Percentiles rank a stretch among this genome's conserved stretches.
Evolutionary conservation across 2,797 vertebrate species (phyloP).

Genomic region (Sebastes oblongus): DNA sequence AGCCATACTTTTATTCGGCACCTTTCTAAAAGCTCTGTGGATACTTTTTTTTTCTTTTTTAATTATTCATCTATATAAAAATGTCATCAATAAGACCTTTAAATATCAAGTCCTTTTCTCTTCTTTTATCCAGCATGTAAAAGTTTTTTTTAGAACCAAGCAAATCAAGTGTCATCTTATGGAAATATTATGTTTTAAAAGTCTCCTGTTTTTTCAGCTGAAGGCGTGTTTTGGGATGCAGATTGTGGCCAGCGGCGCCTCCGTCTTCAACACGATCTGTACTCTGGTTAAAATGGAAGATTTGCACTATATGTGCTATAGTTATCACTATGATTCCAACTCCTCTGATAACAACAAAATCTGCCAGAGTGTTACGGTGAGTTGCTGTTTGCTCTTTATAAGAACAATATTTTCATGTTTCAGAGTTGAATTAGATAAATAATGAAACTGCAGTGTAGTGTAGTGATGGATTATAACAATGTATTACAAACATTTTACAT

Average conservation of each 20-base stretch:
- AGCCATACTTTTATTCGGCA: no score
- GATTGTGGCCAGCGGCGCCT: conserved; percentile 46
- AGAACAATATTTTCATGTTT: neutral
- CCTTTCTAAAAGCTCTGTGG: no score
- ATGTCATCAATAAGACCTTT: neutral
- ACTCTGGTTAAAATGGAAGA: rapidly evolving
- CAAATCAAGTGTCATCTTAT: neutral
- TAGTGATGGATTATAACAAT: neutral
- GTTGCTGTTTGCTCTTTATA: neutral
- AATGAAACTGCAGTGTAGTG: neutral
- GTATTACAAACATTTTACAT: neutral
- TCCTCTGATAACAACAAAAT: rapidly evolving
- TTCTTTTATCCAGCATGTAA: neutral
- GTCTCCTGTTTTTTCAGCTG: conserved; percentile 51
- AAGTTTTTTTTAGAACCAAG: neutral
- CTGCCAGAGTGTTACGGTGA: conserved; percentile 37
- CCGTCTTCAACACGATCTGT: conserved; percentile 34
- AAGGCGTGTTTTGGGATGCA: conserved; percentile 74
- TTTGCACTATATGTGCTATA: rapidly evolving
- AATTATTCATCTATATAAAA: no score
- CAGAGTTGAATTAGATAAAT: neutral
- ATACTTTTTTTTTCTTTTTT: no score
- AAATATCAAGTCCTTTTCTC: neutral
- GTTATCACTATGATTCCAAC: rapidly evolving
- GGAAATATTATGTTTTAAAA: neutral